Conservation (phyloP, 2,888 invertebrate genomes). For the Diloba caeruleocephala region DNA sequence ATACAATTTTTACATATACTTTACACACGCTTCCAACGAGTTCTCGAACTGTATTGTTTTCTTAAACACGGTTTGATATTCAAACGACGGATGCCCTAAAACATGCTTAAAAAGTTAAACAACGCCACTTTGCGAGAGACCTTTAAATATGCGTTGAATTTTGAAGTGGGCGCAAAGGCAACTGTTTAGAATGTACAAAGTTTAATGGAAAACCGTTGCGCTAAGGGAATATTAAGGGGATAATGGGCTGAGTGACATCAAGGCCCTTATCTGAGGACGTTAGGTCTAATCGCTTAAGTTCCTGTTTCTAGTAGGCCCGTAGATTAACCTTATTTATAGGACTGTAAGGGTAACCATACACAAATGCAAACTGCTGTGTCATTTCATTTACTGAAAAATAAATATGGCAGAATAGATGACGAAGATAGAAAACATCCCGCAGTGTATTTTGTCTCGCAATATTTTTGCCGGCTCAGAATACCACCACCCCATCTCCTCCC, state of each 20-base stretch:
- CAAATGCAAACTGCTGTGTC: too few relatives aligned
- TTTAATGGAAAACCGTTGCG: conserved; percentile 80
- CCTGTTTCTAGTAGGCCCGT: conserved; percentile 20
- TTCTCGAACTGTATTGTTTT: conserved; percentile 27
- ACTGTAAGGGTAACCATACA: not conserved
- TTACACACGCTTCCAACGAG: conserved; percentile 7
- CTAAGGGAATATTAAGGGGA: conserved; percentile 79
- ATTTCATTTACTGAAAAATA: too few relatives aligned
- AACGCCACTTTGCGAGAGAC: conserved; percentile 75
- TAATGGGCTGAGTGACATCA: conserved; percentile 66
- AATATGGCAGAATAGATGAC: too few relatives aligned
- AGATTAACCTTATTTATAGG: conserved; percentile 37
- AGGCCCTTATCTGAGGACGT: conserved; percentile 45
- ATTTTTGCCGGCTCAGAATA: too few relatives aligned
- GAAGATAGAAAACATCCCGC: too few relatives aligned
- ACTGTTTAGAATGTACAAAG: conserved; percentile 84
- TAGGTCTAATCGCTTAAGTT: conserved; percentile 47
- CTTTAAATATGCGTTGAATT: conserved; percentile 85
- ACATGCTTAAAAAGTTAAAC: conserved; percentile 78
- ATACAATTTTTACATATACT: not conserved
- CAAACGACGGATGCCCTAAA: conserved; percentile 61
- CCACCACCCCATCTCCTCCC: too few relatives aligned
- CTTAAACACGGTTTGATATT: conserved; percentile 58
- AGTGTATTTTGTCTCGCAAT: too few relatives aligned
- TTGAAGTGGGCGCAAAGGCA: conserved; percentile 76